These are phyloP conservation scores for Drosophila cracens DNA, from an alignment of 2,888 invertebrate species.

Conservation along the genomic window DNA sequence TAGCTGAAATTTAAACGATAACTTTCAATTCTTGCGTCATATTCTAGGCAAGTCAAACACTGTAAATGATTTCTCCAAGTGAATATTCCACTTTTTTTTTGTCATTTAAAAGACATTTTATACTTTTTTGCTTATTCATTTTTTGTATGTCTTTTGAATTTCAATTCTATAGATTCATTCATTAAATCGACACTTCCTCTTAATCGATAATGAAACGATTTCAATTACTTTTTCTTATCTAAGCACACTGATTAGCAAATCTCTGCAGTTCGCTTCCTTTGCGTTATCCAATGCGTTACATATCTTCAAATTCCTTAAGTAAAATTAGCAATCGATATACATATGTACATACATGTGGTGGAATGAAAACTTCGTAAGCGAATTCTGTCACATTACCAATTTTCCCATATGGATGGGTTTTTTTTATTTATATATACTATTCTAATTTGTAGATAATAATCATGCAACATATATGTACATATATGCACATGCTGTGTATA, in stretches of 20 bases:
- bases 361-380: not conserved
- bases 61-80: not conserved
- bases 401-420: slow-evolving; percentile 9
- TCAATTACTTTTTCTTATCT: not conserved
- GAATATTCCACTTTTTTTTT: not conserved
- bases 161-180: not conserved
- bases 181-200: not conserved
- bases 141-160: not conserved
- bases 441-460: slow-evolving; percentile 19
- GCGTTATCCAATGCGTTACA: not conserved
- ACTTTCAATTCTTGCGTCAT: slow-evolving; percentile 19
- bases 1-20: not conserved
- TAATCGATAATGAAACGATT: slow-evolving; percentile 4
- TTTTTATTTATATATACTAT: not conserved
- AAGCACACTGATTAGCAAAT: not conserved
- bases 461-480: slow-evolving; percentile 13
- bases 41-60: too few relatives aligned
- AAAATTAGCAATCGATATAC: not conserved
- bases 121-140: not conserved
- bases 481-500: slow-evolving; percentile 25
- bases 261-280: not conserved
- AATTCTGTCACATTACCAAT: not conserved
- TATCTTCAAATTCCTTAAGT: not conserved
- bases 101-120: not conserved
- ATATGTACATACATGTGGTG: too few relatives aligned